These are phyloP conservation scores for Ondatra zibethicus DNA, from an alignment of 2,113 vertebrate genomes.

Conservation along the genomic window DNA sequence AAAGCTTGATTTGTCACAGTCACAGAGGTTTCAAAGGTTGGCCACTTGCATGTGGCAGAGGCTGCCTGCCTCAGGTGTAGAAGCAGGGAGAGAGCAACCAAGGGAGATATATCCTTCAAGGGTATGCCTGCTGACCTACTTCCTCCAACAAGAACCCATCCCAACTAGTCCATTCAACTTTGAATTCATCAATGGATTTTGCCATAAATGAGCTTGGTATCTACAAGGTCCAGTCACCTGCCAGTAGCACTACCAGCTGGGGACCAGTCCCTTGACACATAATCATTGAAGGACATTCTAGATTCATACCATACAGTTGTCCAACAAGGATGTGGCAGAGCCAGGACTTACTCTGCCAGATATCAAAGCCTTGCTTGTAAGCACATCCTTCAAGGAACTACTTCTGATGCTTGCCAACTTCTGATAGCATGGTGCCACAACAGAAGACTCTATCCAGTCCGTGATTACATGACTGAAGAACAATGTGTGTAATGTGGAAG, in stretches of 20 bases:
- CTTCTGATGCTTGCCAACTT: not conserved
- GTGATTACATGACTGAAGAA: not conserved
- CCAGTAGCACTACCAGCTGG: not conserved
- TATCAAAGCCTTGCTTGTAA: not conserved
- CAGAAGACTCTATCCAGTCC: not conserved
- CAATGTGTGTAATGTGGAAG: not conserved
- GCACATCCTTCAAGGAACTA: too few relatives aligned
- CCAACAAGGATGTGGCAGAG: not conserved
- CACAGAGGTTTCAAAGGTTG: not conserved
- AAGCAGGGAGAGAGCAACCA: not conserved
- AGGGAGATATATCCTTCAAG: not conserved
- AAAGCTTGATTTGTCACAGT: not conserved
- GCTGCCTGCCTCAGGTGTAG: not conserved
- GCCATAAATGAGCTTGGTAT: not conserved
- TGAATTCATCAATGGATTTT: not conserved
- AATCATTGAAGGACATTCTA: not conserved
- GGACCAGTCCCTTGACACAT: not conserved
- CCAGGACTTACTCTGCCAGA: not conserved
- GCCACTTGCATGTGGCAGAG: not conserved
- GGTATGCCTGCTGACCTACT: not conserved
- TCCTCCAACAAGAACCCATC: too few relatives aligned
- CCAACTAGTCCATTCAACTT: not conserved
- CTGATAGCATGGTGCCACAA: not conserved
- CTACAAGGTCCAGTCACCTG: not conserved
- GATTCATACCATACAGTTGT: not conserved